Base-by-base conservation (phyloP, 2,888 invertebrate genomes). In the Folsomia candida region DNA sequence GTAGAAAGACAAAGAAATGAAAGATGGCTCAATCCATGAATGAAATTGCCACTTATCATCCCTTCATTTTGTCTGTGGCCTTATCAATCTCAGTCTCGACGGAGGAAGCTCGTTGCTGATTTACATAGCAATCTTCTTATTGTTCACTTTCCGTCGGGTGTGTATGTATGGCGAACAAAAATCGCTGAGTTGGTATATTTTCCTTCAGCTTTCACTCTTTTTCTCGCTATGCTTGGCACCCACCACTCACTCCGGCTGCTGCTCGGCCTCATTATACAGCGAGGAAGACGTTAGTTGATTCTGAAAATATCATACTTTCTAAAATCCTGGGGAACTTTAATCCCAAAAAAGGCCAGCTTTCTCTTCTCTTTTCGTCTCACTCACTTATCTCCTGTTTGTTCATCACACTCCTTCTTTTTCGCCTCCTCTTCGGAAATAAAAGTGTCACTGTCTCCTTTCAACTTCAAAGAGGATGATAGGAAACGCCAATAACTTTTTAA, bases 1-100 rank as follows among this genome's bases (percentile, higher is more conserved):
- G 37, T 37, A 37, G n/a, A 37, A 37, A 37, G 37, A 37, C 37
- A 37, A 37, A 37, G 37, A 37, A 37, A 14, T 37, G 37, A 37
- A 14, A 37, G 37, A 37, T 24, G 3, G 20, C 25, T 26, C 26
- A 25, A 59, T 59, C 25, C 59, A 59, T 59, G 26, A 25, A 59
- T 59, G 26, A 59, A 20, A 59, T 59, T 59, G 59, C 59, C 59
- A 59, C 59, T 59, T 59, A 26, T 59, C 59, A 59, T 59, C 25
- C 59, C 25, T 22, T 59, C 3, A 59, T 59, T 59, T 59, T 54
- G 54, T n/a, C 54, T 18, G 20, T 54, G 18, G 6, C 26, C 59
- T 59, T 59, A 59, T 59, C 59, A 20, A 25, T 59, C 59, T 25
- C 4, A 37, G 37, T 9, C 37, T 37, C 37, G 37, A 14, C 14